Percentiles rank a stretch among this genome's conserved stretches.
These are phyloP conservation scores for Tinamus guttatus DNA, from an alignment of 2,113 vertebrate genomes.

Conservation along the genomic window DNA sequence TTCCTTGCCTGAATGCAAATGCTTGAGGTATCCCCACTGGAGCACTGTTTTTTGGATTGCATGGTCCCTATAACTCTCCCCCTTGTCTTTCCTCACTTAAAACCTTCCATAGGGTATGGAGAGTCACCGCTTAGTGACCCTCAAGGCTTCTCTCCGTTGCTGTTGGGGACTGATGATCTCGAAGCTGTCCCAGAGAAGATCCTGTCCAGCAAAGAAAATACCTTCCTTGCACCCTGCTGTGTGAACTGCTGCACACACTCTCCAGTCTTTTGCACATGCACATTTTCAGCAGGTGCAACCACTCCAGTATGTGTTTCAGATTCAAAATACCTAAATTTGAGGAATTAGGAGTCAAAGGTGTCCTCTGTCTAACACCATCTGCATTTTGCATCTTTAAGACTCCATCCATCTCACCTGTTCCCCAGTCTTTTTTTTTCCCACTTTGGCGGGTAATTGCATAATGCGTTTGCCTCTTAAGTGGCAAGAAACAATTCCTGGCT, in stretches of 20 bases:
- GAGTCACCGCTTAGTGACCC: background rate
- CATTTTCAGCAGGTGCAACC: background rate
- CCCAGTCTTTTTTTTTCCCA: background rate
- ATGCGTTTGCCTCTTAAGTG: background rate
- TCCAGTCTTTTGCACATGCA: background rate
- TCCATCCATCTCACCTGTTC: background rate
- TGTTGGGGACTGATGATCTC: no score
- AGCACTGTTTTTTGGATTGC: no score
- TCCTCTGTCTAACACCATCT: background rate
- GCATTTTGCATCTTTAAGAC: background rate
- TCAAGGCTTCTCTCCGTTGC: no score
- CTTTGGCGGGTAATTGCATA: background rate
- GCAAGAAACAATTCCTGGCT: background rate
- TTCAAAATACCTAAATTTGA: background rate
- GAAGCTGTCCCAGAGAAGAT: no score
- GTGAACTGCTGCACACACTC: background rate
- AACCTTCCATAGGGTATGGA: background rate
- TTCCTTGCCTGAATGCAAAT: no score
- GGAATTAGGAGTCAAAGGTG: no score
- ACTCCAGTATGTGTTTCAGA: background rate
- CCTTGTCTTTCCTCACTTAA: no score
- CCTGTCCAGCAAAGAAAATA: no score
- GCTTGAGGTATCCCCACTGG: no score
- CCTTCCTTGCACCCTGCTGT: background rate
- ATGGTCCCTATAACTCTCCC: no score